Base-by-base conservation (phyloP, 1,140 invertebrate genomes). In the Diorhabda sublineata region DNA sequence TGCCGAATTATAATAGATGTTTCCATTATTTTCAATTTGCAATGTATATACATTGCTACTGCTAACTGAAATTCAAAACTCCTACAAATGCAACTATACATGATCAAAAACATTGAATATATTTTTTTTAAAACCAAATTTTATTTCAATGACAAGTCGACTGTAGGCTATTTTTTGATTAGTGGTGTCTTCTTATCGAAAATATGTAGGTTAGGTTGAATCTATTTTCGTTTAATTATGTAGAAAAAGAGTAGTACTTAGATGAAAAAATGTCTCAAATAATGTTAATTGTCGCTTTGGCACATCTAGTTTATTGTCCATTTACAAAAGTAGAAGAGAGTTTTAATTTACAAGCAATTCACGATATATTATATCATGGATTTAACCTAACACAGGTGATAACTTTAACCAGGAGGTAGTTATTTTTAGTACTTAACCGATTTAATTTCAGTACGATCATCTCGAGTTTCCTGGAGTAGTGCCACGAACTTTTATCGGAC, bases 301-400 rank as follows among this genome's bases (percentile, higher is more conserved):
- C 92, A 69, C 92, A 97, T 81, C 82, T 98, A 58, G 77, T 95
- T 62, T 87, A 94, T 72, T 97, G 95, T 80, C 97, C 98, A 59
- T 98, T 92, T 80, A 99, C 96, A 2, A 99, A 99, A 91, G 98
- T 99, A 6, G 98, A 99, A 84, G 98, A 99, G 86, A 99, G 96
- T 84, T 99, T 99, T 79, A 99, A 98, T 84, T 85, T 98, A 41
- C 95, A 99, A 86, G 98, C 98, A 8, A 93, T 93, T 81, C 98
- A 99, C 84, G 98, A 99, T 85, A 87, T 99, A 74, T 84, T 99
- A 9, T 98, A 96, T 83, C 89, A 96, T 79, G 85, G 90, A 68
- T 83, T 85, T 80, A 93, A 97, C 84, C 85, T 98, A 67, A 84
- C 90, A 56, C 82, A 94, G 89, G 96, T 97, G 87, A 81, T 75